A percentile compares a stretch with the other conserved stretches of the same genome.
Conservation (phyloP, 2,888 invertebrate species). For the Troglohyphantes excavatus region DNA sequence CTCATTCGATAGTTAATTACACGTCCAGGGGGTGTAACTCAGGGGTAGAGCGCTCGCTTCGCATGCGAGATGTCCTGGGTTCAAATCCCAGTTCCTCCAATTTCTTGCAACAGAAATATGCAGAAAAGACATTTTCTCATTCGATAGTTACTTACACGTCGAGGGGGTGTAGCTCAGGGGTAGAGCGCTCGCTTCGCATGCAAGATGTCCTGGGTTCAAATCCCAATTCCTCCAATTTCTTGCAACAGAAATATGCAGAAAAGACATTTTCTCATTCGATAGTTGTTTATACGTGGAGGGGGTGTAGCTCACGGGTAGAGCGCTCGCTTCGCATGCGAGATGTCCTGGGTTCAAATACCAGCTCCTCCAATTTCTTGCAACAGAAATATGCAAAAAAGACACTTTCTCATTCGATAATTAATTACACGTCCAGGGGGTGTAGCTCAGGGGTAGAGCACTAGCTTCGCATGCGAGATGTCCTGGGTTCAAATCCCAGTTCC, state of each 20-base stretch:
- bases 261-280: too few relatives aligned
- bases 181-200: conserved; percentile 60
- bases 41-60: conserved; percentile 48
- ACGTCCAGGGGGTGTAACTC: conserved; percentile 45
- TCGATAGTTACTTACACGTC: too few relatives aligned
- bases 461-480: conserved; percentile 46
- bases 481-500: conserved; percentile 39
- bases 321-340: conserved; percentile 61
- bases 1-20: too few relatives aligned
- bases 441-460: conserved; percentile 44
- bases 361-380: too few relatives aligned
- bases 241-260: too few relatives aligned
- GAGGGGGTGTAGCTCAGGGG: conserved; percentile 23
- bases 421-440: too few relatives aligned
- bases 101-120: too few relatives aligned
- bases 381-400: too few relatives aligned
- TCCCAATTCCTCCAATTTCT: too few relatives aligned
- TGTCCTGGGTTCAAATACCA: conserved; percentile 45
- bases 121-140: too few relatives aligned
- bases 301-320: conserved; percentile 29
- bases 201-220: conserved; percentile 49
- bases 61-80: conserved; percentile 44
- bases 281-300: too few relatives aligned
- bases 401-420: too few relatives aligned
- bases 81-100: conserved; percentile 41